Percentiles rank a stretch among this genome's conserved stretches.
Conservation (phyloP, 2,888 invertebrate genomes). For the Eupithecia exiguata region DNA sequence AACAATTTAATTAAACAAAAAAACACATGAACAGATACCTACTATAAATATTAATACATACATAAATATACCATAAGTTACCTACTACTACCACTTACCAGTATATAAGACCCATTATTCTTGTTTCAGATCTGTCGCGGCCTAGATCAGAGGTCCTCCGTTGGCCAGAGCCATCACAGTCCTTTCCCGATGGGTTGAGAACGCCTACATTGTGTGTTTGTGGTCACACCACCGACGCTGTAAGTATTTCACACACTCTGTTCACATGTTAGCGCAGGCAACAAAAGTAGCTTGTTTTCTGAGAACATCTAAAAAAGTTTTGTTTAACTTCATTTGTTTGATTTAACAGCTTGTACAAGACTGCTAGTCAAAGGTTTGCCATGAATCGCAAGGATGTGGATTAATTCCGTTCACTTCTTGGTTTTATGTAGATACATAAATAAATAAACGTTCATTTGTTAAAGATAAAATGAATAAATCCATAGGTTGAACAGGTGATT, state of each 20-base stretch:
- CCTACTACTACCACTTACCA: too few relatives aligned
- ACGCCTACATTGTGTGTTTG: conserved; percentile 78
- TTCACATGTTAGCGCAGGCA: not conserved
- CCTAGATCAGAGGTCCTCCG: conserved; percentile 71
- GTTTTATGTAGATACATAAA: too few relatives aligned
- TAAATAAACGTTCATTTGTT: too few relatives aligned
- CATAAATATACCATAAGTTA: too few relatives aligned
- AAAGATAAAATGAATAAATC: not conserved
- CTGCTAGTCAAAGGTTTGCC: not conserved
- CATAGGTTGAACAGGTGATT: not conserved
- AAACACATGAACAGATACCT: too few relatives aligned
- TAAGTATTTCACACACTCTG: conserved; percentile 57
- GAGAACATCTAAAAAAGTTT: not conserved
- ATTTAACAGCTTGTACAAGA: not conserved
- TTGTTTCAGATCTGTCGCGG: conserved; percentile 78
- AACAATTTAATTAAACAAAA: too few relatives aligned
- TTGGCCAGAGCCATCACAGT: conserved; percentile 66
- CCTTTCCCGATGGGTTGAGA: conserved; percentile 82
- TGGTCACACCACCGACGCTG: conserved; percentile 81
- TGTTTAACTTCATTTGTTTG: not conserved
- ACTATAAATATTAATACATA: too few relatives aligned
- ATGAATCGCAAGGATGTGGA: not conserved
- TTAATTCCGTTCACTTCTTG: too few relatives aligned
- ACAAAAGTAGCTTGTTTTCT: not conserved
- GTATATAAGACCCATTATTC: not conserved